Percentiles rank a stretch among this genome's conserved stretches.
Conservation (phyloP, 1,140 invertebrate genomes). For the Druon quercuslanigerum region DNA sequence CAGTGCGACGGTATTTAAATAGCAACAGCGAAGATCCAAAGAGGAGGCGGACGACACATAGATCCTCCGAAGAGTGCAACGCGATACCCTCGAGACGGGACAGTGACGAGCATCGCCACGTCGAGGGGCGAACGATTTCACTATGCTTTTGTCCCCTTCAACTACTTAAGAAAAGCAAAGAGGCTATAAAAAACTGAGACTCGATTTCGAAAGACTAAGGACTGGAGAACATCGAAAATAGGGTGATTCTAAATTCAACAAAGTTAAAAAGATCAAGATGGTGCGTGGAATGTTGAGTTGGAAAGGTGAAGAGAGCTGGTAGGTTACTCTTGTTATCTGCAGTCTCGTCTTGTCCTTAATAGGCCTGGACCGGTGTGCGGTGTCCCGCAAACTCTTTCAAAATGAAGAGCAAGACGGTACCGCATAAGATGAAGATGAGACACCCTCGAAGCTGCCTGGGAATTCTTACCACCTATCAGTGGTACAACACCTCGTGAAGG, state of each 20-base stretch:
- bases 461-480: slow-evolving; percentile 50
- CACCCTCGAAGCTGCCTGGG: slow-evolving; percentile 49
- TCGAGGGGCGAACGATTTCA: slow-evolving; percentile 38
- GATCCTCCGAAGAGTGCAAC: slow-evolving; percentile 54
- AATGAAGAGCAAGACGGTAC: slow-evolving; percentile 37
- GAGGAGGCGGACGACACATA: slow-evolving; percentile 32
- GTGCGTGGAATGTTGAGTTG: neutral
- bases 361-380: slow-evolving; percentile 7
- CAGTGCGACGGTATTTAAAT: slow-evolving; percentile 48
- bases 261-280: slow-evolving; percentile 25
- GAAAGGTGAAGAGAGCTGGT: slow-evolving; percentile 5
- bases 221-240: neutral
- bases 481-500: slow-evolving; percentile 60
- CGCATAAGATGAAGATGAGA: slow-evolving; percentile 48
- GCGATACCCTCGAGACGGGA: slow-evolving; percentile 47
- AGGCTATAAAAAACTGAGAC: neutral
- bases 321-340: no score
- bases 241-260: slow-evolving; percentile 8
- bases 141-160: neutral
- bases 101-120: slow-evolving; percentile 34
- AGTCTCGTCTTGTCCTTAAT: slow-evolving; percentile 14
- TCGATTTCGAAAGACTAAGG: neutral
- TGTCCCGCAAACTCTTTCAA: slow-evolving; percentile 21
- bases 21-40: slow-evolving; percentile 38
- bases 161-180: slow-evolving; percentile 13